Base-by-base conservation (phyloP, 2,113 vertebrate genomes). In the Struthidea cinerea region DNA sequence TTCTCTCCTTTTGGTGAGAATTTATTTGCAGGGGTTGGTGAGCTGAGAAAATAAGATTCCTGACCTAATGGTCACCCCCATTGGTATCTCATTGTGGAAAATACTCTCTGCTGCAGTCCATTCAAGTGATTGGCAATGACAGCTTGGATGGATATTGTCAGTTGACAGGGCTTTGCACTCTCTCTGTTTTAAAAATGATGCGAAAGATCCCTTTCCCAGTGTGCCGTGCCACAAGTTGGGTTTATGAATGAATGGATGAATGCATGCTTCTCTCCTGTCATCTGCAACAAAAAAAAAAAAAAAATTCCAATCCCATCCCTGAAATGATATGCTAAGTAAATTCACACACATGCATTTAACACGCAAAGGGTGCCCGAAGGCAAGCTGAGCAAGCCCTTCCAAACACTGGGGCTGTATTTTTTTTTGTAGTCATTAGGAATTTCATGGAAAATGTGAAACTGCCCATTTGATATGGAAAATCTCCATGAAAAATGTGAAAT, bases 61-160 rank as follows among this genome's bases (percentile, higher is more conserved):
- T 96, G 96, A 97, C 96, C 96, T 96, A 96, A 95, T 96, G 94
- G 93, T 96, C 96, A 96, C 92, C 93, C 95, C 96, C 92, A 89
- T 93, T 68, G 90, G 92, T 96, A 97, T 95, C 94, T 96, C 96
- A 96, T 96, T 96, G 92, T 97, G 96, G 96, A 95, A 96, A 96
- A 95, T 87, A 93, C 93, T 97, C 90, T 96, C 96, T 96, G 96
- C 94, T 97, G 96, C 93, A 96, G 96, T 96, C 93, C 93, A 96
- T 96, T 96, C 93, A 95, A 97, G 96, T 96, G 96, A 96, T 96
- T 97, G 96, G 96, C 96, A 97, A 95, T 94, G 96, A 96, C 93
- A 97, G 94, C 92, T 75, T 97, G 96, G 94, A 96, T 96, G 93
- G 94, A 97, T 95, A 96, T 96, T 96, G 93, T 96, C 96, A 95